A percentile compares a stretch with the other conserved stretches of the same genome.
Evolutionary conservation across 2,888 invertebrate genomes (phyloP).

Genomic region (Hypolimnas misippus): DNA sequence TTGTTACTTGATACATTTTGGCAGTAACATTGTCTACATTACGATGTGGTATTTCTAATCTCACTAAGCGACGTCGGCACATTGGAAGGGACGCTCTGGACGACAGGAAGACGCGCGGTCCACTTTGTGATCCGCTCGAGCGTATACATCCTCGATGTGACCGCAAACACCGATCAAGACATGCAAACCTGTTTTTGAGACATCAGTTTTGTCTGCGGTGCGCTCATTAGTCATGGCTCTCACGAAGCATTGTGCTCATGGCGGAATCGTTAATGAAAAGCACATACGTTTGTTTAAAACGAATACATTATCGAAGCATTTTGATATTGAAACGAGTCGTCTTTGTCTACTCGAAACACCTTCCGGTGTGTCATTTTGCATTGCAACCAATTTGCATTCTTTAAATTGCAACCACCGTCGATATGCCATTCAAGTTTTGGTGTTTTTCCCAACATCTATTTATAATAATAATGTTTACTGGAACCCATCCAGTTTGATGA

Average conservation of each 20-base stretch:
- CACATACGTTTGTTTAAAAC: conserved; percentile 40
- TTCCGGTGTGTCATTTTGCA: not conserved
- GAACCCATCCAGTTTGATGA: too few relatives aligned
- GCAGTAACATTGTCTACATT: conserved; percentile 14
- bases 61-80: conserved; percentile 43
- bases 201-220: conserved; percentile 44
- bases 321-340: conserved; percentile 23
- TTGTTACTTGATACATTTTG: conserved; percentile 58
- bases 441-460: conserved; percentile 62
- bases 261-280: conserved; percentile 50
- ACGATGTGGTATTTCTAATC: conserved; percentile 28
- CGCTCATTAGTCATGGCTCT: conserved; percentile 52
- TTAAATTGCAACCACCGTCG: conserved; percentile 31
- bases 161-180: conserved; percentile 69
- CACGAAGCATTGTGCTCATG: conserved; percentile 45
- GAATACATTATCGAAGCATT: conserved; percentile 40
- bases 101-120: conserved; percentile 42
- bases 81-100: conserved; percentile 37
- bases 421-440: conserved; percentile 62
- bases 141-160: conserved; percentile 65
- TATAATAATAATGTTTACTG: too few relatives aligned
- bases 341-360: conserved; percentile 15
- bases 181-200: conserved; percentile 68
- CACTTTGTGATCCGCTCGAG: conserved; percentile 69
- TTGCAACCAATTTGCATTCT: conserved; percentile 26